Evolutionary conservation across 1,140 invertebrate genomes (phyloP), one percentile per base, ranked within the genome.

Genomic region (Brachionus paranguensis): DNA sequence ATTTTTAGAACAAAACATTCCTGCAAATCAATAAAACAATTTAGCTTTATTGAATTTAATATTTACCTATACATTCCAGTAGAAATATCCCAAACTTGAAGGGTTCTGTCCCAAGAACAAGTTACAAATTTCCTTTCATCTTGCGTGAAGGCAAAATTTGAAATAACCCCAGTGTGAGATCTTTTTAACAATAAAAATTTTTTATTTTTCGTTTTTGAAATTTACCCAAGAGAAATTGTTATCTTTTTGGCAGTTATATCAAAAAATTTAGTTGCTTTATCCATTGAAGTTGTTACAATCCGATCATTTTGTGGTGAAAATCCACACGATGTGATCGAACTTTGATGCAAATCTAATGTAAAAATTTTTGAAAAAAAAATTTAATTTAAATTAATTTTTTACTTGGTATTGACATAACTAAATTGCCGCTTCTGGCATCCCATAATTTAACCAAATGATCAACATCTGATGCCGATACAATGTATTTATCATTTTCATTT

Each of bases 241-340:
- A 83, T 86, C 41, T 85, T 87, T 20, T 85, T 72, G 10, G 87
- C 85, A 47, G 85, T 85, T 0, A 89, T 85, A 84, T 89, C 89
- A 83, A 85, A 89, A 84, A 89, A 88, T 85, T 88, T 88, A 2
- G 88, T 86, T 24, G 87, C 86, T 78, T 85, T 86, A 85, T 89
- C 89, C 86, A 88, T 89, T 24, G 89, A 89, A 12, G 88, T 88
- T 45, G 88, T 89, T 11, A 89, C 86, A 12, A 89, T 84, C 84
- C 88, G 86, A 53, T 87, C 87, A 86, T 88, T 87, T 14, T 85
- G 78, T 14, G 87, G 86, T 4, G 87, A 85, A 86, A 89, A 89
- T 33, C 85, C 84, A 50, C 86, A 86, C 43, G 86, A 87, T 12
- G 89, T 89, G 4, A 89, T 85, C 4, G 87, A 86, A 72, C 87